Conservation (phyloP, 2,888 invertebrate species). For the Pristionchus arcanus region DNA sequence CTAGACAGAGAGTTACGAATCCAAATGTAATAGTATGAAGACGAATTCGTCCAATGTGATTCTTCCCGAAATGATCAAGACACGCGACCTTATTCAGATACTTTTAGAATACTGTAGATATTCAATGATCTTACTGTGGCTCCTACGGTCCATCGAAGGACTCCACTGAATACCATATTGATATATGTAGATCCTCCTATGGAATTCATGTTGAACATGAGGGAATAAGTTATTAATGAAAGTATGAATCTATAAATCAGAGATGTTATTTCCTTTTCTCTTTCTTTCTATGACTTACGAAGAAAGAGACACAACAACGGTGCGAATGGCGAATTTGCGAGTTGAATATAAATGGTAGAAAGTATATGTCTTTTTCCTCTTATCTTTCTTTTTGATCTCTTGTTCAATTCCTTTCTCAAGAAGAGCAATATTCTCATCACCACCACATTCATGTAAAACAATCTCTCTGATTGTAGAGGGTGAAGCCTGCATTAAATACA, state of each 20-base stretch:
- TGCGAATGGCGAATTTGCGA: constrained; percentile 25
- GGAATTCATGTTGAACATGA: constrained; percentile 74
- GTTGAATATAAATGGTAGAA: constrained; percentile 65
- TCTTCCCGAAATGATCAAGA: constrained; percentile 65
- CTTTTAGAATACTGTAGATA: background rate
- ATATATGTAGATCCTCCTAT: constrained; percentile 64
- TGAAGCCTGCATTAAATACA: constrained; percentile 1
- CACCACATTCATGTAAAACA: constrained; percentile 44
- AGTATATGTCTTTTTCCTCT: constrained; percentile 66
- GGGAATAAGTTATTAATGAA: constrained; percentile 71
- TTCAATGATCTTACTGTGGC: constrained; percentile 57
- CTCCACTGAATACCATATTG: constrained; percentile 71
- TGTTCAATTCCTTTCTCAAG: background rate
- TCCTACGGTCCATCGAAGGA: constrained; percentile 70
- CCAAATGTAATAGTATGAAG: constrained; percentile 69
- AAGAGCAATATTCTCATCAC: background rate
- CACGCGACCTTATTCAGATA: constrained; percentile 60
- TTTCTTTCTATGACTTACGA: background rate
- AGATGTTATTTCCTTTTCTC: background rate
- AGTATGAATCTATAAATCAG: constrained; percentile 62
- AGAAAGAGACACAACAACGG: constrained; percentile 35
- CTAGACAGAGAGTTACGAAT: constrained; percentile 64
- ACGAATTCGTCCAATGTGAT: constrained; percentile 62
- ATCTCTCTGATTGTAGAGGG: constrained; percentile 43
- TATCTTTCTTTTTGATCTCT: constrained; percentile 64